Percentiles rank a stretch among this genome's conserved stretches.
Conservation (phyloP, 2,113 vertebrate genomes). For the Conger conger region DNA sequence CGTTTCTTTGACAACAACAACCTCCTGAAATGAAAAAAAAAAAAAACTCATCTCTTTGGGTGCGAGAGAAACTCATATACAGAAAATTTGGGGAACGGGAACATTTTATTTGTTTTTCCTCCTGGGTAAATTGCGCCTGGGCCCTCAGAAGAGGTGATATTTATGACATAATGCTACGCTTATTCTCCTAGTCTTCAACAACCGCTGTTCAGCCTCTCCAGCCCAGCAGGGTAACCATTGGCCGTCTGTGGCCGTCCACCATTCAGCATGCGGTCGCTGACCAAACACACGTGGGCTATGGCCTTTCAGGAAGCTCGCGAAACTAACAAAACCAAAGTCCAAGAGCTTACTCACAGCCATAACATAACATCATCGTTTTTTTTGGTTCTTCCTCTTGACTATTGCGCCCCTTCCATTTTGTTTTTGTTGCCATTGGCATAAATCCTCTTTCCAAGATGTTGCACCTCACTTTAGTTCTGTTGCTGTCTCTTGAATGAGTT, state of each 20-base stretch:
- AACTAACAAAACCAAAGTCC: not conserved
- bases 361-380: not conserved
- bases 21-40: not conserved
- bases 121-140: constrained; percentile 17
- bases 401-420: not conserved
- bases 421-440: not conserved
- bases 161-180: constrained; percentile 16
- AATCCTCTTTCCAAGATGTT: not conserved
- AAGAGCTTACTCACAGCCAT: not conserved
- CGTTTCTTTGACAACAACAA: constrained; percentile 3
- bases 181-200: not conserved
- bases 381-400: not conserved
- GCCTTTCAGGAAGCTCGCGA: not conserved
- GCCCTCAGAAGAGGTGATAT: constrained; percentile 6
- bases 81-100: constrained; percentile 6
- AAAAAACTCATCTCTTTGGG: not conserved
- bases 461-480: not conserved
- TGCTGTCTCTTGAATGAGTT: not conserved
- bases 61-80: not conserved
- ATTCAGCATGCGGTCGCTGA: constrained; percentile 19
- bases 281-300: constrained; percentile 3
- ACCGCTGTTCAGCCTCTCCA: not conserved
- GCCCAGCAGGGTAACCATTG: not conserved
- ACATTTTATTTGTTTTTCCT: constrained; percentile 25
- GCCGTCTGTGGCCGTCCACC: not conserved